Percentiles rank a stretch among this genome's conserved stretches.
Conservation (phyloP, 2,888 invertebrate genomes). For the Drosophila anceps region DNA sequence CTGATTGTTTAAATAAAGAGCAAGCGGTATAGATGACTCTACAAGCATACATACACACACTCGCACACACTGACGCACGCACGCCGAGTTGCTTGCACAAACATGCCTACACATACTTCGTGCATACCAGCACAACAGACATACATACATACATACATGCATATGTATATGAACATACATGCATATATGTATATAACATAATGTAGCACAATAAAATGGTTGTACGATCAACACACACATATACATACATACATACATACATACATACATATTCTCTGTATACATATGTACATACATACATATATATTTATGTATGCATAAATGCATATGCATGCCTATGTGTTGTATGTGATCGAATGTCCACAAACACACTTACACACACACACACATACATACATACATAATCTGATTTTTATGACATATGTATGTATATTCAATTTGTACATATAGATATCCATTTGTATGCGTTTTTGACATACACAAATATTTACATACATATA, state of each 20-base stretch:
- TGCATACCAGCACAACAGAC: too few species aligned
- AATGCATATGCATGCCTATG: background rate
- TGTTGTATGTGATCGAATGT: too few species aligned
- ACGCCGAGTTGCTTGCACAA: background rate
- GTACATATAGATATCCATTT: too few species aligned
- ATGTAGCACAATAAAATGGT: background rate
- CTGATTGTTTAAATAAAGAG: constrained; percentile 74
- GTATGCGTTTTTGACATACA: too few species aligned
- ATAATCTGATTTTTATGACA: too few species aligned
- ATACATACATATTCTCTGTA: background rate
- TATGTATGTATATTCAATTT: background rate
- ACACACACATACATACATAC: background rate
- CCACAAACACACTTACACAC: too few species aligned
- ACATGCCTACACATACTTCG: constrained; percentile 31
- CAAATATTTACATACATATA: too few species aligned
- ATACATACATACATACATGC: constrained; percentile 13
- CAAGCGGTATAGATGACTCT: constrained; percentile 51
- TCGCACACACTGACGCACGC: background rate
- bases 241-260: background rate
- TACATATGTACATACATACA: background rate
- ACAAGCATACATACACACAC: background rate
- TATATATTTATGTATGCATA: too few species aligned
- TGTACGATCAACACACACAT: constrained; percentile 14
- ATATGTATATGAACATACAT: background rate
- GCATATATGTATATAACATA: constrained; percentile 10